A percentile compares a stretch with the other conserved stretches of the same genome.
Evolutionary conservation across 2,797 vertebrate species (phyloP).

Genomic region (Agapornis canus): DNA sequence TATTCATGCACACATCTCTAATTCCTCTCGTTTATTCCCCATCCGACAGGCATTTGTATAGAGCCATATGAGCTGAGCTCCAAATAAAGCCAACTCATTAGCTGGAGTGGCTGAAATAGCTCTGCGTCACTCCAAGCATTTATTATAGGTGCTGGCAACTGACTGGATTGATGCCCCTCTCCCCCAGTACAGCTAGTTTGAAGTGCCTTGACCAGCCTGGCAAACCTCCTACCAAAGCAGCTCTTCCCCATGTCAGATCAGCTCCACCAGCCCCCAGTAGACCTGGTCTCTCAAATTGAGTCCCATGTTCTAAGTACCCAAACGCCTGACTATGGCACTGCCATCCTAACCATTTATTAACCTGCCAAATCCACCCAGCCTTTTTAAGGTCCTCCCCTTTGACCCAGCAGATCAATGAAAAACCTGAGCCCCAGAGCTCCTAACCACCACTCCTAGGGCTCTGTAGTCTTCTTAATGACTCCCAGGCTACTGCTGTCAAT

Average conservation of each 20-base stretch:
- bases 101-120: background rate
- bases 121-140: background rate
- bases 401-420: background rate
- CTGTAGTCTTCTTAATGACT: background rate
- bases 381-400: background rate
- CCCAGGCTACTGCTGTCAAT: background rate
- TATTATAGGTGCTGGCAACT: background rate
- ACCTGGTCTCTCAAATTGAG: background rate
- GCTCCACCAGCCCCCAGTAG: background rate
- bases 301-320: background rate
- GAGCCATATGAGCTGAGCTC: background rate
- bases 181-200: background rate
- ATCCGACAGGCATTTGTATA: background rate
- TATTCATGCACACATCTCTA: background rate
- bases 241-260: background rate
- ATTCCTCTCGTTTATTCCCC: background rate
- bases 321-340: background rate
- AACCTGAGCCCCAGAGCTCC: background rate
- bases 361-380: background rate
- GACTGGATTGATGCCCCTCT: background rate
- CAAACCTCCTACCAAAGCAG: background rate
- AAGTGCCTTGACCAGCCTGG: background rate
- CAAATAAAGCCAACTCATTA: background rate
- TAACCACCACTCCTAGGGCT: background rate
- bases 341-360: background rate